Conservation (phyloP, 1,140 invertebrate species). For the Anthonomus grandis region DNA sequence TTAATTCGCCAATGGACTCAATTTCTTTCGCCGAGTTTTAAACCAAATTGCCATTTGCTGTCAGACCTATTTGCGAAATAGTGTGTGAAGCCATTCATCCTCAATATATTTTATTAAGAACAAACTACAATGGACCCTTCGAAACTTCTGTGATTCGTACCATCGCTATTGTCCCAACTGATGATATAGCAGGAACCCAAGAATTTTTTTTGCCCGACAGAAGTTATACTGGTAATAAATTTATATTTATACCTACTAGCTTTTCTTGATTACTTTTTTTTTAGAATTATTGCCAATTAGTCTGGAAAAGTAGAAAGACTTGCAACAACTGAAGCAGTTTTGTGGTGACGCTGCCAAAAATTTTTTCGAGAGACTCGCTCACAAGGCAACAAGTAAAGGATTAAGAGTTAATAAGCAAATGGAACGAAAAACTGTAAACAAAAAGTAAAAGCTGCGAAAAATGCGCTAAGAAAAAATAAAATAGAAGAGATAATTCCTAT, state of each 20-base stretch:
- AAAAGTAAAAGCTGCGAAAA: neutral
- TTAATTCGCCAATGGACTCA: constrained; percentile 7
- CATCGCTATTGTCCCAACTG: neutral
- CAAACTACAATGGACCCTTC: constrained; percentile 3
- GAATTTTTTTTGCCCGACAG: constrained; percentile 1
- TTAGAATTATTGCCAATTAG: neutral
- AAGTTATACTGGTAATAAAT: neutral
- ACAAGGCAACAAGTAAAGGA: neutral
- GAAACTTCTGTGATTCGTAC: neutral
- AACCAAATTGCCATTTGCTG: constrained; percentile 2
- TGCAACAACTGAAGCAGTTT: neutral
- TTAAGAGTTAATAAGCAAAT: neutral
- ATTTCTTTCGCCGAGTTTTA: neutral
- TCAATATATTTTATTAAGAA: neutral
- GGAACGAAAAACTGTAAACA: neutral
- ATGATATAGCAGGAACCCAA: neutral
- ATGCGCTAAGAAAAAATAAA: neutral
- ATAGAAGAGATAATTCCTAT: too few relatives aligned
- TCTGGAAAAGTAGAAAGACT: neutral
- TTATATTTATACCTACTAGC: neutral
- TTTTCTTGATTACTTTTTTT: neutral
- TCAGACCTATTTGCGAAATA: constrained; percentile 1
- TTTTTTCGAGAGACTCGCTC: neutral
- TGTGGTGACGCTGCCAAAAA: neutral
- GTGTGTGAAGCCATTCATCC: constrained; percentile 1